Base-by-base conservation (phyloP, 2,113 vertebrate genomes). In the Bujurquina vittata region DNA sequence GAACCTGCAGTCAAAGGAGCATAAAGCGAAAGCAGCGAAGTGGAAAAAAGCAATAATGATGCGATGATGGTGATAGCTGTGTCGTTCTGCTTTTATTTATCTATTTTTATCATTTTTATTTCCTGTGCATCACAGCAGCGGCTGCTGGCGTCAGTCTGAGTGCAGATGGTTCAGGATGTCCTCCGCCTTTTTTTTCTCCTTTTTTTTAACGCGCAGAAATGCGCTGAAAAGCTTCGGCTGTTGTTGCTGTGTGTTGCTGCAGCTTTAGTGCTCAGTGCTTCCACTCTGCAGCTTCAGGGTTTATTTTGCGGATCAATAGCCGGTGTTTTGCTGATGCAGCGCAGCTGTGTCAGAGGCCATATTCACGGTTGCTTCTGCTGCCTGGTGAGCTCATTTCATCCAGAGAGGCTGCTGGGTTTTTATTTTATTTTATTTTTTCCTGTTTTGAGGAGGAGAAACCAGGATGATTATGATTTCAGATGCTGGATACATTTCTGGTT, bases 1-100 rank as follows among this genome's bases (percentile, higher is more conserved):
- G 46, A 72, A 72, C 67, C 46, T 54, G 67, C 67, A 72, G 52
- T n/a, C 67, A n/a, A 31, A 72, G 67, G 7, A n/a, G 46, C 46
- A 72, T 7, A 54, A 72, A 54, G 67, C 6, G 17, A 52, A 52
- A 52, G 14, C 49, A 52, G 49, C 49, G 17, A 52, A 18, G 49
- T 33, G 26, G 26, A 72, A 54, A 46, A 72, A 72, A 54, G 33
- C 26, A 72, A 72, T 33, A 18, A 31, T 12, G 22, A 67, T 15
- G 63, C 37, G 40, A 46, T 67, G 40, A 69, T 10, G 23, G 7
- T 29, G 15, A 67, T 29, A 67, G 40, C 29, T 67, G 43, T 69
- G 26, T 8, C 26, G 20, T 72, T 52, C 43, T 52, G 43, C 26
- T 72, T 54, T 72, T 54, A 54, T 33, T 54, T 2, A 37, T 37